A percentile compares a stretch with the other conserved stretches of the same genome.
phyloP scores from a whole-genome alignment of 2,797 vertebrate genomes.

The Syndactyla subalaris region DNA sequence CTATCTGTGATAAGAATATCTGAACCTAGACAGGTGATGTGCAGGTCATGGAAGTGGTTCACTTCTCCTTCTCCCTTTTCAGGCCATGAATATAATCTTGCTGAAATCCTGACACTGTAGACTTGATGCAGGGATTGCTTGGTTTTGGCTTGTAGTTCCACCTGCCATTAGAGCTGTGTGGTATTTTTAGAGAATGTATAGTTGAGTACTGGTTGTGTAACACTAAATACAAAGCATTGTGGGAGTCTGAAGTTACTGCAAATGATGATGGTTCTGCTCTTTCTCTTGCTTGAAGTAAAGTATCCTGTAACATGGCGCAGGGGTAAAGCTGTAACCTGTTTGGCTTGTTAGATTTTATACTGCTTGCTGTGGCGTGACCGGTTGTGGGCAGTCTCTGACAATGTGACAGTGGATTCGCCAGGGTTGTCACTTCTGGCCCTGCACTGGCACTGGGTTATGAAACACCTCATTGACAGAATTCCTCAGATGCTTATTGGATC shows the following conservation, averaged over 20 bases:
- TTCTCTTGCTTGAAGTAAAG: not conserved
- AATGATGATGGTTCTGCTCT: not conserved
- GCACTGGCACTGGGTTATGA: slow-evolving; percentile 98
- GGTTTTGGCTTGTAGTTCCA: not conserved
- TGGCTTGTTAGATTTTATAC: slow-evolving; percentile 56
- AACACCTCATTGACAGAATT: slow-evolving; percentile 85
- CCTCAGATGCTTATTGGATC: slow-evolving; percentile 86
- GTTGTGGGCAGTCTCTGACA: slow-evolving; percentile 88
- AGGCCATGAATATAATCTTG: not conserved
- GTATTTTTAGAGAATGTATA: not conserved
- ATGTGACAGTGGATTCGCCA: slow-evolving; percentile 80
- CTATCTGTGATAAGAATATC: not conserved
- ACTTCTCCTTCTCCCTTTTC: not conserved
- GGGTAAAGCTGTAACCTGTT: not conserved
- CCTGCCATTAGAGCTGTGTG: not conserved
- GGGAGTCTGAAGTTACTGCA: not conserved
- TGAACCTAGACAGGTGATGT: not conserved
- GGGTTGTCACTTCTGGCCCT: slow-evolving; percentile 89
- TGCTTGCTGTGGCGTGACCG: slow-evolving; percentile 90
- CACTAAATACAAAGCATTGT: not conserved
- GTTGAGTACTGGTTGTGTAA: not conserved
- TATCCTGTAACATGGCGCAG: not conserved
- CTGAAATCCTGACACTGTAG: not conserved
- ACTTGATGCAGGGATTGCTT: not conserved
- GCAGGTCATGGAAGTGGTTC: not conserved